These are phyloP conservation scores for Diabrotica virgifera DNA, from an alignment of 1,140 invertebrate genomes.

Conservation along the genomic window DNA sequence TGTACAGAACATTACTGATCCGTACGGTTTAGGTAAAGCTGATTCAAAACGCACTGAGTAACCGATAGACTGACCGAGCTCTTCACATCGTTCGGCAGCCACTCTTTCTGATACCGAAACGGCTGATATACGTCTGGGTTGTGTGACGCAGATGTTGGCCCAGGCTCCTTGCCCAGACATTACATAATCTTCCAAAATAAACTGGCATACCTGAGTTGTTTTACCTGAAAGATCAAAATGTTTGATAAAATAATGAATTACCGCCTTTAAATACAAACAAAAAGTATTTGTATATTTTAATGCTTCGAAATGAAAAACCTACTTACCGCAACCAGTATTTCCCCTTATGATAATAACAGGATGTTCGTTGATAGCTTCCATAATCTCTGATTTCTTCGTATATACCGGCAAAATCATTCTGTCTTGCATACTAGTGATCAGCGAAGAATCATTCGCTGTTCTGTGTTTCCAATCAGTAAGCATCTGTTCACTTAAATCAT, in stretches of 20 bases:
- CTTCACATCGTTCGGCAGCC: conserved; percentile 81
- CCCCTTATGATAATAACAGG: conserved; percentile 86
- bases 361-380: conserved; percentile 82
- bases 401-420: conserved; percentile 74
- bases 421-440: conserved; percentile 65
- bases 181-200: conserved; percentile 93
- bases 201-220: conserved; percentile 88
- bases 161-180: conserved; percentile 77
- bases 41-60: conserved; percentile 94
- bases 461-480: conserved; percentile 60
- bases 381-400: conserved; percentile 68
- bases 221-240: conserved; percentile 47
- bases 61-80: conserved; percentile 73
- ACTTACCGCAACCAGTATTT: conserved; percentile 89
- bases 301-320: conserved; percentile 48
- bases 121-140: conserved; percentile 91
- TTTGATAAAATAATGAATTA: too few relatives aligned
- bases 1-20: conserved; percentile 92
- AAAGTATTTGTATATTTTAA: not conserved
- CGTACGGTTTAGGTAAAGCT: conserved; percentile 84
- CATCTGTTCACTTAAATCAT: conserved; percentile 78
- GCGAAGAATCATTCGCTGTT: conserved; percentile 58
- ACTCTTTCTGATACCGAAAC: conserved; percentile 92
- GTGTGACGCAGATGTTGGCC: conserved; percentile 88
- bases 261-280: too few relatives aligned